A percentile compares a stretch with the other conserved stretches of the same genome.
Conservation (phyloP, 2,888 invertebrate species). For the Netelia inedita region DNA sequence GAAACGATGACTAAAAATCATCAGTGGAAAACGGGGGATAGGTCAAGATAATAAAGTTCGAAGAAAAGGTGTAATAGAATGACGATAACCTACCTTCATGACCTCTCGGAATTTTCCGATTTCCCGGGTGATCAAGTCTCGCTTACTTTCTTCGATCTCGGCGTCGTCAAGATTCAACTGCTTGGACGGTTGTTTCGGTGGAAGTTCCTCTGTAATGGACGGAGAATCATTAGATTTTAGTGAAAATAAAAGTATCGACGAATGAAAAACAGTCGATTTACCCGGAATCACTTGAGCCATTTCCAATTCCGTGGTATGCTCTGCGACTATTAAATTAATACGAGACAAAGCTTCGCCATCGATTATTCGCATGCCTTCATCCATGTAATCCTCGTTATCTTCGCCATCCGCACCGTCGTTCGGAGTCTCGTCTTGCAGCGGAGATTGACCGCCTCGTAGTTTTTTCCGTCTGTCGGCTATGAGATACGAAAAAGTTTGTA, state of each 20-base stretch:
- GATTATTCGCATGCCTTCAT: conserved; percentile 90
- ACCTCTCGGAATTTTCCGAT: conserved; percentile 99
- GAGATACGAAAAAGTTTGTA: conserved; percentile 22
- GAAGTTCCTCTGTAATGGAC: conserved; percentile 87
- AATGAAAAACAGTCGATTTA: conserved; percentile 64
- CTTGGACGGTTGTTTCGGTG: conserved; percentile 82
- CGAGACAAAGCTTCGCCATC: conserved; percentile 92
- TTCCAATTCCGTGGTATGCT: conserved; percentile 87
- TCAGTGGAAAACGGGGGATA: conserved; percentile 39
- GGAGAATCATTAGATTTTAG: neutral
- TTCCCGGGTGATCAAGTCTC: conserved; percentile 98
- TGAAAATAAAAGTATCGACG: too few species aligned
- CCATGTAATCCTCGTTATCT: conserved; percentile 89
- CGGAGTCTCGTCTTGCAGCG: conserved; percentile 87
- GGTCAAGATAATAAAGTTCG: conserved; percentile 17
- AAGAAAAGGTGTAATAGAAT: conserved; percentile 29
- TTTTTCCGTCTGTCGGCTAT: conserved; percentile 88
- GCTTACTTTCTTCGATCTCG: conserved; percentile 98
- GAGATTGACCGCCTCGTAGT: conserved; percentile 86
- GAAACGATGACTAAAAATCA: conserved; percentile 13
- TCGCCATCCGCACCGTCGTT: conserved; percentile 87
- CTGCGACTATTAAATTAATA: conserved; percentile 92
- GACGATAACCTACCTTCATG: conserved; percentile 91
- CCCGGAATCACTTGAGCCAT: conserved; percentile 82
- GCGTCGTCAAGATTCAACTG: conserved; percentile 90